Percentiles rank a stretch among this genome's conserved stretches.
phyloP scores from a whole-genome alignment of 2,888 invertebrate species.

The Lymantria dispar region DNA sequence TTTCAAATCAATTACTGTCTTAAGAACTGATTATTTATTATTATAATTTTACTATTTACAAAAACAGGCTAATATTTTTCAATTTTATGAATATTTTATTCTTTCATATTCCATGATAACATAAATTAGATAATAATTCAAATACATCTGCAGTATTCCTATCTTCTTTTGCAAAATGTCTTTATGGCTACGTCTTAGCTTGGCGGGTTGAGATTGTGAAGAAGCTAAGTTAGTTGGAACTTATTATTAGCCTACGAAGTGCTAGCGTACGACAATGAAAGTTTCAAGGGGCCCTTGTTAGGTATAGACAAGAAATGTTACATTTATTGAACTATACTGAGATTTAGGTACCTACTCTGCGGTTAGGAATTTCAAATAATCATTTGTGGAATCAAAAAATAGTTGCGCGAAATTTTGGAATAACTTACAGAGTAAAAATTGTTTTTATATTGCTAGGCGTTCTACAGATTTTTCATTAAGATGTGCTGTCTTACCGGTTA shows the following conservation, averaged over 20 bases:
- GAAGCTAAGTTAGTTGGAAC: constrained; percentile 41
- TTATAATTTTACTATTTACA: too few species aligned
- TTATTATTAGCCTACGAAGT: constrained; percentile 37
- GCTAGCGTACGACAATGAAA: constrained; percentile 22
- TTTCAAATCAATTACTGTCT: too few species aligned
- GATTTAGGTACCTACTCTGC: background rate
- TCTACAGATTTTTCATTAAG: too few species aligned
- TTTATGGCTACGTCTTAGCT: constrained; percentile 10
- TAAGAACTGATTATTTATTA: too few species aligned
- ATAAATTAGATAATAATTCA: background rate
- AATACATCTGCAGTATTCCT: background rate
- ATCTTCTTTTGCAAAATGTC: background rate
- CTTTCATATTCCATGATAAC: too few species aligned
- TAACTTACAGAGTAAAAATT: too few species aligned
- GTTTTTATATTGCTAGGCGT: too few species aligned
- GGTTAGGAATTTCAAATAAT: background rate
- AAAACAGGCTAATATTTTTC: too few species aligned
- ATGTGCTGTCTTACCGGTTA: too few species aligned
- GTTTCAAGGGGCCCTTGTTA: background rate
- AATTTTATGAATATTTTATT: too few species aligned
- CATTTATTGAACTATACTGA: background rate
- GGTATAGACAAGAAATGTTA: background rate
- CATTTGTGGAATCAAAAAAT: background rate
- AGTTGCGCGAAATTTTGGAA: too few species aligned
- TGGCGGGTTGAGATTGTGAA: constrained; percentile 5